Evolutionary conservation across 2,888 invertebrate genomes (phyloP).

Genomic region (Masnerella sp.): DNA sequence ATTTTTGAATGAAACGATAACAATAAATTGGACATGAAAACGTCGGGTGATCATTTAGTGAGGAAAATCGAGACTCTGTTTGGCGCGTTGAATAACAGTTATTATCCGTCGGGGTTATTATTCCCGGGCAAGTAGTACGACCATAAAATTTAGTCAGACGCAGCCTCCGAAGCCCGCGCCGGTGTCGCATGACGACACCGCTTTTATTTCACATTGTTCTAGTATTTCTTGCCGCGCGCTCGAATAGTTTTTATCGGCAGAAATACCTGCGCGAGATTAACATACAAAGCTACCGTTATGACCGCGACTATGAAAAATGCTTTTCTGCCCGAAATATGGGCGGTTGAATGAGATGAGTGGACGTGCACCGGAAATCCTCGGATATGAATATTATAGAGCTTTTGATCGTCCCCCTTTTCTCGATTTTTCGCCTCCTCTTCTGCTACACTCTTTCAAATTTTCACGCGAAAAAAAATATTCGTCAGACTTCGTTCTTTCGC

Average conservation of each 20-base stretch:
- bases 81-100: conserved; percentile 20
- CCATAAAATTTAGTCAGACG: conserved; percentile 40
- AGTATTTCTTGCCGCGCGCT: conserved; percentile 15
- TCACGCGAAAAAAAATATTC: no score
- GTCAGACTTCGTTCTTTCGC: no score
- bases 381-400: not conserved
- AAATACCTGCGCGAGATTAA: conserved; percentile 34
- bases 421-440: no score
- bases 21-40: no score
- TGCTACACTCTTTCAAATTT: no score
- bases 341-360: conserved; percentile 3
- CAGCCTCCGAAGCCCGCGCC: conserved; percentile 8
- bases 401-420: no score
- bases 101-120: conserved; percentile 29
- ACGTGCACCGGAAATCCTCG: not conserved
- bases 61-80: conserved; percentile 1
- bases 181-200: conserved; percentile 8
- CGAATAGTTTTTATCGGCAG: conserved; percentile 40
- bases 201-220: conserved; percentile 27
- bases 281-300: conserved; percentile 29
- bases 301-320: conserved; percentile 17
- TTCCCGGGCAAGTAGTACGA: conserved; percentile 28
- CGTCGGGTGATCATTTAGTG: no score
- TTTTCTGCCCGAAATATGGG: conserved; percentile 18
- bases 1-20: no score